These are phyloP conservation scores for Lagopus leucura DNA, from an alignment of 2,113 vertebrate species.

Conservation along the genomic window DNA sequence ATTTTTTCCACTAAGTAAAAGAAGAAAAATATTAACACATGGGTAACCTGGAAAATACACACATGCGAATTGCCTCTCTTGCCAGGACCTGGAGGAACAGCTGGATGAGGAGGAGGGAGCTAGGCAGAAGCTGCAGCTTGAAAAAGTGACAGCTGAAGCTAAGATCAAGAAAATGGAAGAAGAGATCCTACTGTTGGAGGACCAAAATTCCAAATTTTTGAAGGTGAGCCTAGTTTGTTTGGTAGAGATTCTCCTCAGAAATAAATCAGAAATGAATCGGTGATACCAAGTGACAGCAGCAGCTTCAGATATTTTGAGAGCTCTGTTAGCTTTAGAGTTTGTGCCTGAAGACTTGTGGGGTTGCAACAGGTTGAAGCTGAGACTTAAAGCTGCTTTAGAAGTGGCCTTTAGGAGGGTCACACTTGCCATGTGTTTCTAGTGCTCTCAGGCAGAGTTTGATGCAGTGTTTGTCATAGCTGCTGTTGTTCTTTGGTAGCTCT, in stretches of 20 bases:
- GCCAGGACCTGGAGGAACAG: constrained; percentile 95
- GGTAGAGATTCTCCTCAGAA: neutral
- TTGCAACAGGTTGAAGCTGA: neutral
- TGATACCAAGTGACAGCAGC: neutral
- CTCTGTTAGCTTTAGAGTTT: neutral
- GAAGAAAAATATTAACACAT: fast-evolving
- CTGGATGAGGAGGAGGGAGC: constrained; percentile 97
- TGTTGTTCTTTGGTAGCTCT: neutral
- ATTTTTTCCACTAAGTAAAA: neutral
- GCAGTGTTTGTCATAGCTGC: neutral
- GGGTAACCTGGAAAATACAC: neutral
- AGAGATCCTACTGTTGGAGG: constrained; percentile 93
- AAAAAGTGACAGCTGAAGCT: constrained; percentile 96
- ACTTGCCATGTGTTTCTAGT: neutral
- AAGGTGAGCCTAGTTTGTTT: constrained; percentile 80
- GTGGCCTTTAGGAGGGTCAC: neutral
- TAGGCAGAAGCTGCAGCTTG: constrained; percentile 95
- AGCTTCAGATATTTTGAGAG: too few species aligned
- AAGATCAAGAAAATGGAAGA: constrained; percentile 99
- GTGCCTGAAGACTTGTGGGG: neutral
- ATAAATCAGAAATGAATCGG: too few species aligned
- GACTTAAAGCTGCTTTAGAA: neutral
- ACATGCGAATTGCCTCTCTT: neutral
- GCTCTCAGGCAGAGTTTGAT: neutral
- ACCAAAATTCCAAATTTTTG: constrained; percentile 96